Conservation (phyloP, 2,888 invertebrate genomes). For the Zygothrica quintamaculata region DNA sequence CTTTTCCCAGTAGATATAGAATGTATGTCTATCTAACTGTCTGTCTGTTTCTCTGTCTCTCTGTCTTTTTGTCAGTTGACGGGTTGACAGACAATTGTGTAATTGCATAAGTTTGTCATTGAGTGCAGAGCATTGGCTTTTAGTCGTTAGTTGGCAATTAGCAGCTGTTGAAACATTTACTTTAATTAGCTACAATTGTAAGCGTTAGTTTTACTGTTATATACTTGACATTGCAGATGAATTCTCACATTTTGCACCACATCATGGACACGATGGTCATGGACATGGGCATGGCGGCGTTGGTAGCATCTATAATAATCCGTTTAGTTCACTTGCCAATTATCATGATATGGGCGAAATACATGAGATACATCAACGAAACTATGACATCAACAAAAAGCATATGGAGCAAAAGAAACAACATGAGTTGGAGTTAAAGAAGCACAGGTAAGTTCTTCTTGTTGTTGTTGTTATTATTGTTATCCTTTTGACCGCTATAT, state of each 20-base stretch:
- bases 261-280: conserved; percentile 77
- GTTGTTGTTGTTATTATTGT: too few relatives aligned
- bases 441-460: conserved; percentile 84
- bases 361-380: conserved; percentile 82
- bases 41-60: background rate
- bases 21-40: too few relatives aligned
- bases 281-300: conserved; percentile 74
- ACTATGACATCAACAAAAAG: conserved; percentile 84
- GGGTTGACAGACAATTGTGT: conserved; percentile 15
- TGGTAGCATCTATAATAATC: conserved; percentile 81
- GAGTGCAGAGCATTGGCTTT: conserved; percentile 8
- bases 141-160: conserved; percentile 14
- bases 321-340: conserved; percentile 82
- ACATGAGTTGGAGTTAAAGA: conserved; percentile 77
- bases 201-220: conserved; percentile 5
- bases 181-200: conserved; percentile 61
- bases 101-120: conserved; percentile 33
- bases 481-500: conserved; percentile 54
- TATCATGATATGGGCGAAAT: conserved; percentile 82
- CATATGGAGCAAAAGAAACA: conserved; percentile 80
- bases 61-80: too few relatives aligned
- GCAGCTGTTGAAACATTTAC: conserved; percentile 39
- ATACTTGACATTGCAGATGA: conserved; percentile 75
- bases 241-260: conserved; percentile 70
- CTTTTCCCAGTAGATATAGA: too few relatives aligned